Base-by-base conservation (phyloP, 2,797 vertebrate genomes). In the Pipistrellus pygmaeus region DNA sequence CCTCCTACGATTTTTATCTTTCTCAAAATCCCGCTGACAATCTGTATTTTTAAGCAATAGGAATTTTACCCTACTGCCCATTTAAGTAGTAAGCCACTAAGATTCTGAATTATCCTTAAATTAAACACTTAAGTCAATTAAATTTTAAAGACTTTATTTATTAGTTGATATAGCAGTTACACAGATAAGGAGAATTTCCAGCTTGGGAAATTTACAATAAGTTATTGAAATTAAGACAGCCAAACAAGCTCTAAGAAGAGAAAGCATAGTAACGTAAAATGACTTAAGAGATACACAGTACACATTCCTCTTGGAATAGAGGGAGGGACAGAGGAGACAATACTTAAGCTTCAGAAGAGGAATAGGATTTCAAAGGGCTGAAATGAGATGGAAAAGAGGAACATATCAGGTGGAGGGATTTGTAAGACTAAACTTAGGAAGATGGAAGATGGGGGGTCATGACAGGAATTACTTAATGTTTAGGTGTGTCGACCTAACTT, bases 1-100 rank as follows among this genome's bases (percentile, higher is more conserved):
- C 80, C 96, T 80, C 66, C 85, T 82, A 10, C 55, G 73, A 71
- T 51, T 89, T 96, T 83, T 85, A 75, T 66, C 66, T 80, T 73
- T 87, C n/a, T 91, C 32, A 92, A 82, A 94, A 57, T 85, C 57
- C 73, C 83, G 41, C 62, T 72, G 68, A 89, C 25, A 85, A 77
- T 60, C 32, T 89, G 30, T 86, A 35, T 69, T 92, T 93, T 80
- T 64, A 87, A 89, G 69, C n/a, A 89, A 76, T 5, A 91, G 25
- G 3, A 91, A 89, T 72, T 90, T 90, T 90, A 88, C 1, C 20
- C 2, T 51, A 57, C 5, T 64, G 6, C 27, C 44, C 27, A 64
- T 53, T 64, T 72, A 73, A 48, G 83, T 51, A 68, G 76, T 62
- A 87, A 85, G n/a, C 21, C 51, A 92, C 48, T 35, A 92, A 75